These are phyloP conservation scores for Gopherus flavomarginatus DNA, from an alignment of 2,113 vertebrate genomes.

Conservation along the genomic window DNA sequence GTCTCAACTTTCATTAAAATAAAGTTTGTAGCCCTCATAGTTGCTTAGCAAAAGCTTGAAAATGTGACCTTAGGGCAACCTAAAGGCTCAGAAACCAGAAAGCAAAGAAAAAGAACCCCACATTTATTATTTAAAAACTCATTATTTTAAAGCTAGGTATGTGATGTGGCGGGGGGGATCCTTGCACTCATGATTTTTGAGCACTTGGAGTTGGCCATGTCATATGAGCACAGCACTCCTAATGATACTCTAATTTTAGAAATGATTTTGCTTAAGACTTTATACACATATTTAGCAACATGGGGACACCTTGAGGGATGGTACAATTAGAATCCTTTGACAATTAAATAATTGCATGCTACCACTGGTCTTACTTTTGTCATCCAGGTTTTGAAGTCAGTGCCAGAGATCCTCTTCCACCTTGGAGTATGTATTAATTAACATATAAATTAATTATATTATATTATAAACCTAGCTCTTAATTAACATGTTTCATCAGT, in stretches of 20 bases:
- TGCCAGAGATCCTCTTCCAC: neutral
- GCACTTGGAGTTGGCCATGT: too few relatives aligned
- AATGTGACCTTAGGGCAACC: neutral
- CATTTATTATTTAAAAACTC: too few relatives aligned
- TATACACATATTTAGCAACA: neutral
- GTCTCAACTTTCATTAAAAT: neutral
- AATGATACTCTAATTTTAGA: neutral
- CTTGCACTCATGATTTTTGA: too few relatives aligned
- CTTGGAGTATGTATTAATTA: neutral
- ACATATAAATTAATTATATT: too few relatives aligned
- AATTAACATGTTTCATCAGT: neutral
- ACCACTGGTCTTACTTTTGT: neutral
- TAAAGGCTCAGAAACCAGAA: neutral
- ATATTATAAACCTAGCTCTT: too few relatives aligned
- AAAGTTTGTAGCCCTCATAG: neutral
- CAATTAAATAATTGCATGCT: neutral
- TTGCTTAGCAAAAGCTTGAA: neutral
- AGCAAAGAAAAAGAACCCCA: neutral
- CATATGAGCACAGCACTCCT: neutral
- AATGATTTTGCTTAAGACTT: neutral
- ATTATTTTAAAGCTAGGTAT: too few relatives aligned
- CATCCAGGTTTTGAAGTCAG: neutral
- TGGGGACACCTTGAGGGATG: neutral
- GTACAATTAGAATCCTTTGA: neutral
- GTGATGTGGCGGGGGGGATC: too few relatives aligned